Base-by-base conservation (phyloP, 2,113 vertebrate genomes). In the Trogon melanurus region DNA sequence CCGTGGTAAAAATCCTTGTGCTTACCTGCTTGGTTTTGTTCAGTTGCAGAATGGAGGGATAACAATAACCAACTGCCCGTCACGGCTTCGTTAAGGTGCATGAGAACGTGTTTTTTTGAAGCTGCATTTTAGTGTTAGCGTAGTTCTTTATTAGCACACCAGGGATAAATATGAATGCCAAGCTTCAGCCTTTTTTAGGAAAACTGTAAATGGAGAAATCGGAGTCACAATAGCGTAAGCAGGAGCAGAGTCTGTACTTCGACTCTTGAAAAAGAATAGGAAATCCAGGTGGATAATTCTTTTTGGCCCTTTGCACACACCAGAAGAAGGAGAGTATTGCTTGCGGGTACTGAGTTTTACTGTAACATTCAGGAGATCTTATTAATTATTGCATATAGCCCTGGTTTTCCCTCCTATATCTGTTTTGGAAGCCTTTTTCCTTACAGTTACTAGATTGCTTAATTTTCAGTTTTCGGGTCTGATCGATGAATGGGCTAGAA, bases 41-140 rank as follows among this genome's bases (percentile, higher is more conserved):
- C 67, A 41, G 21, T 45, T 90, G 3, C 32, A 66, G 61, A 88
- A 61, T 20, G 5, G 1, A 48, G 23, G 36, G 30, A 1, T 60
- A 18, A 57, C 14, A 48, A 21, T 45, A 58, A 44, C 41, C 26
- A 57, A 62, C 47, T 75, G 73, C 60, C 22, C 86, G 56, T 73
- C 0, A 0, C 15, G 32, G 38, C 47, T 81, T 27, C 16, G 4
- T 60, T 51, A 25, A 20, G n/a, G 29, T 47, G 45, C 56, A 22
- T n/a, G 30, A 75, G n/a, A 2, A 2, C 21, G 0, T 58, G 41
- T 8, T 71, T 45, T 90, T 60, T 36, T 4, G 20, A 44, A 50
- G 86, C 65, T 79, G n/a, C 25, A n/a, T 85, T 65, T 79, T 82
- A 74, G 41, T 73, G 56, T 70, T 53, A 34, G 26, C 54, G 3